These are phyloP conservation scores for Girardia tigrina DNA, from an alignment of 2,888 invertebrate species.

Conservation along the genomic window DNA sequence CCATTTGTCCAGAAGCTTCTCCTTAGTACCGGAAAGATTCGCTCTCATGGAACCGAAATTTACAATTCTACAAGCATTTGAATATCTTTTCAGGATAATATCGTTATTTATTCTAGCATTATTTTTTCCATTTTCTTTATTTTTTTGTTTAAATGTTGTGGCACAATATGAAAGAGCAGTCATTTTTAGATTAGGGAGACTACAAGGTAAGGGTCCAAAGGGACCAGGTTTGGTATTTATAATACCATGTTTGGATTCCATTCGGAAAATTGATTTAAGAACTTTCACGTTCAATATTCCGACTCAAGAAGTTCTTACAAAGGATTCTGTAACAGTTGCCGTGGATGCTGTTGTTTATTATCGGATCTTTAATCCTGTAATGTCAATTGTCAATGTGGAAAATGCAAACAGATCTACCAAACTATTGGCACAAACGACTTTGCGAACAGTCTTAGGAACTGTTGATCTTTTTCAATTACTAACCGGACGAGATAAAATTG, in stretches of 20 bases:
- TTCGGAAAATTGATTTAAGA: slow-evolving; percentile 38
- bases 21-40: slow-evolving; percentile 32
- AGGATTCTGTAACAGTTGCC: slow-evolving; percentile 47
- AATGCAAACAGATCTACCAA: slow-evolving; percentile 45
- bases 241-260: slow-evolving; percentile 42
- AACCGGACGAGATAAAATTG: slow-evolving; percentile 34
- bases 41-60: neutral
- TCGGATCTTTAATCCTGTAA: slow-evolving; percentile 46
- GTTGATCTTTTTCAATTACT: slow-evolving; percentile 36
- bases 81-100: slow-evolving; percentile 9
- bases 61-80: neutral
- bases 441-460: slow-evolving; percentile 45
- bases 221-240: slow-evolving; percentile 42
- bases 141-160: slow-evolving; percentile 41
- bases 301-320: slow-evolving; percentile 45
- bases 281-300: slow-evolving; percentile 43
- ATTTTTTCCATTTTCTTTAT: slow-evolving; percentile 43
- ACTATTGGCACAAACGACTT: slow-evolving; percentile 45
- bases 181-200: slow-evolving; percentile 42
- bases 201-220: slow-evolving; percentile 38
- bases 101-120: slow-evolving; percentile 30
- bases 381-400: slow-evolving; percentile 46
- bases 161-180: slow-evolving; percentile 44
- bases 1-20: slow-evolving; percentile 28
- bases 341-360: slow-evolving; percentile 49